Evolutionary conservation across 2,113 vertebrate genomes (phyloP), one percentile per base, ranked within the genome.

Genomic region (Mixornis gularis): DNA sequence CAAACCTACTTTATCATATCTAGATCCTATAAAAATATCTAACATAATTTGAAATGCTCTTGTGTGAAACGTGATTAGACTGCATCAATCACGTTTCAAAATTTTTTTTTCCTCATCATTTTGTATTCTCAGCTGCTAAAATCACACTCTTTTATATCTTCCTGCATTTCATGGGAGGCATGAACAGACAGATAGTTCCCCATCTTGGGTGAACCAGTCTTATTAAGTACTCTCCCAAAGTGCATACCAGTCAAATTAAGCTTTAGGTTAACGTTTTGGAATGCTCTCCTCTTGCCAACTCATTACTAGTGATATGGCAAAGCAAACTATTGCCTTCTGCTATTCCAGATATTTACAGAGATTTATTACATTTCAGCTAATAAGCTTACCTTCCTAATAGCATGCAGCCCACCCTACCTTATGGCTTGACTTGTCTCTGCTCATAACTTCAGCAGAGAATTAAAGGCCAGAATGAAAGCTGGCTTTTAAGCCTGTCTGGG

Each of bases 291-390:
- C 85, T 91, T 92, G 91, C 93, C 91, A 94, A n/a, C 76, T 94
- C 65, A 69, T 96, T 96, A 77, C 92, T 19, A 48, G 64, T 70
- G 85, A 85, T 92, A 66, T 6, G 65, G 87, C 66, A 29, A 83
- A 91, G 86, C 84, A 96, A 95, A 93, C 82, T 72, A 58, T 88
- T 92, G 81, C 86, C 95, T 94, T 95, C 92, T 95, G 92, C 81
- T 89, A 6, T 58, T 88, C 76, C 59, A 70, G 62, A 13, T 79
- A 94, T 56, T 84, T 80, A 40, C 72, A 78, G 82, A 88, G 86
- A 89, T 92, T 81, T 87, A 90, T 83, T 78, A 22, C 58, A 36
- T 56, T 89, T 85, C 85, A 52, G 71, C 66, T 96, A 93, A 94
- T 88, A 56, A 73, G 72, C 91, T 95, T 87, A 59, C 85, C 81